Evolutionary conservation across 1,140 invertebrate genomes (phyloP), one percentile per base, ranked within the genome.

Genomic region (Asobara japonica): DNA sequence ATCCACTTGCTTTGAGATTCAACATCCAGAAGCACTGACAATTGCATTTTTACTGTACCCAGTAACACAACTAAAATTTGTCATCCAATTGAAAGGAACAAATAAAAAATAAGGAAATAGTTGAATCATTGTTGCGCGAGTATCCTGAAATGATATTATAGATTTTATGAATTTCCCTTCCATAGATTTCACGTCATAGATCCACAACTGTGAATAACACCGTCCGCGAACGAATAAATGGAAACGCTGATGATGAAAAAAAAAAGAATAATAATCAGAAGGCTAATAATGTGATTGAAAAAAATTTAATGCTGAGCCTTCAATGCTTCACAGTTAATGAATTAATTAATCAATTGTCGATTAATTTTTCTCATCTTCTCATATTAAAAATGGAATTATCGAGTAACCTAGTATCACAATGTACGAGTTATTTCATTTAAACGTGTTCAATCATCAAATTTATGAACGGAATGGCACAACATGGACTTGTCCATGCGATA

Each of bases 391-490:
- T 75, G 74, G 78, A 78, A 77, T 71, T 79, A 74, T 78, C 77
- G 67, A 74, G 77, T 86, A 86, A 85, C 83, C 85, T 86, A 86
- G 82, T 87, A 87, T 87, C 85, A 87, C 84, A 87, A 87, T 83
- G 71, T 83, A 76, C 70, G 22, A 56, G 51, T 56, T 56, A 25
- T 56, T 56, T 56, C 8, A 25, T 56, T 56, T 3, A 45, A 45
- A n/a, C 6, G 4, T 56, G 2, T 56, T 51, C 66, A 75, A 72
- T 76, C 76, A 82, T 78, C 83, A 74, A 82, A 79, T 82, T 85
- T 81, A 75, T 78, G 82, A 83, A 83, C 80, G 84, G 85, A 86
- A 86, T 86, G 84, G 83, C 84, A 83, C 83, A 82, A 66, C 64
- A 74, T 48, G 69, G 65, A 74, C 69, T 33, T 51, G 61, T 69